Conservation (phyloP, 2,888 invertebrate genomes). For the Pachydiplax longipennis region DNA sequence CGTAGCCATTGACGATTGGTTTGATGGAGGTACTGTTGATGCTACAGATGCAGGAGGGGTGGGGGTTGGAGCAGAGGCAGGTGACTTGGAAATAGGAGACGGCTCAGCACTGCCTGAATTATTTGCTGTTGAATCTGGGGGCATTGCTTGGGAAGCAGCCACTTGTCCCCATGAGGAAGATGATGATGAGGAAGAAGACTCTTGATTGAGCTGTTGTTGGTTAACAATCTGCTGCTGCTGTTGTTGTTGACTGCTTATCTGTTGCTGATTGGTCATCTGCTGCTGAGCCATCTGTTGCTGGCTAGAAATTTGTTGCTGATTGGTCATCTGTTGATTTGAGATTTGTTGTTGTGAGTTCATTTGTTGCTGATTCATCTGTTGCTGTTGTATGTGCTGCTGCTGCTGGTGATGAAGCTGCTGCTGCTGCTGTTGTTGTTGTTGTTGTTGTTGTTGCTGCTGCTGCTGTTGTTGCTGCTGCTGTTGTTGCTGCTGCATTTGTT, state of each 20-base stretch:
- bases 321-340: neutral
- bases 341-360: neutral
- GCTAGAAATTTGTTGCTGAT: neutral
- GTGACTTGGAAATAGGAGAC: conserved; percentile 25
- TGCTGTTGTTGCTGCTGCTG: conserved; percentile 33
- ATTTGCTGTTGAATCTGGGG: neutral
- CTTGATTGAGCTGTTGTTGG: neutral
- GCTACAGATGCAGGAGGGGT: conserved; percentile 26
- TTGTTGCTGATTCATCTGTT: neutral
- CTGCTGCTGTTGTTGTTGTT: conserved; percentile 31
- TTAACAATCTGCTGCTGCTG: neutral
- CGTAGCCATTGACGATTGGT: neutral
- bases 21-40: neutral
- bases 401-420: conserved; percentile 20
- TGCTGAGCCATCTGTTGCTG: conserved; percentile 4
- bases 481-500: conserved; percentile 27
- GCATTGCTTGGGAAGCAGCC: neutral
- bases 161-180: conserved; percentile 31
- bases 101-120: conserved; percentile 36
- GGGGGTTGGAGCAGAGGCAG: conserved; percentile 14
- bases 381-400: neutral
- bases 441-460: conserved; percentile 19
- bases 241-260: conserved; percentile 11
- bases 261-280: neutral
- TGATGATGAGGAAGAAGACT: conserved; percentile 14